Evolutionary conservation across 2,888 invertebrate species (phyloP).

Genomic region (Tortricodes alternella): DNA sequence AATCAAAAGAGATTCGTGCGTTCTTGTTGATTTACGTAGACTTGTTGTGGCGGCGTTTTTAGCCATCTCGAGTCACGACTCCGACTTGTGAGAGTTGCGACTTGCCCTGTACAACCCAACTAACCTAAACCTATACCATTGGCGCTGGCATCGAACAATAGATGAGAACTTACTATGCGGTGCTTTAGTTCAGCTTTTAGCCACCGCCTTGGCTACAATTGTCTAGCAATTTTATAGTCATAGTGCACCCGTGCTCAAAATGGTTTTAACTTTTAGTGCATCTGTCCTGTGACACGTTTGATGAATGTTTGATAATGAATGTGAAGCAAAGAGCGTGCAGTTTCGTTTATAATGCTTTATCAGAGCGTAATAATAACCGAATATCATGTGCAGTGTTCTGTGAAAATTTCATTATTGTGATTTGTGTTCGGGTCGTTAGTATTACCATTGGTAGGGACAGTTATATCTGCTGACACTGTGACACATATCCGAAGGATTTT

Average conservation of each 20-base stretch:
- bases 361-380: slow-evolving; percentile 65
- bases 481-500: neutral
- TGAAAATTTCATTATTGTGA: slow-evolving; percentile 34
- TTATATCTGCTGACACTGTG: neutral
- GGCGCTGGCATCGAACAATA: slow-evolving; percentile 1
- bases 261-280: too few relatives aligned
- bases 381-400: slow-evolving; percentile 44
- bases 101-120: neutral
- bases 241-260: too few relatives aligned
- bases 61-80: too few relatives aligned
- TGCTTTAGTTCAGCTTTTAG: neutral
- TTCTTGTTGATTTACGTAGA: too few relatives aligned
- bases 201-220: neutral
- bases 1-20: too few relatives aligned
- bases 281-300: slow-evolving; percentile 23
- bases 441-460: neutral
- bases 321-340: slow-evolving; percentile 61
- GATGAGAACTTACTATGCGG: neutral
- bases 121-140: neutral
- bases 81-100: too few relatives aligned
- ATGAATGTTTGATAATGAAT: slow-evolving; percentile 39
- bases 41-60: too few relatives aligned
- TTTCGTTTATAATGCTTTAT: slow-evolving; percentile 51
- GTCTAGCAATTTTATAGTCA: neutral
- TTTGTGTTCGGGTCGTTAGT: neutral